Percentiles rank a stretch among this genome's conserved stretches.
Evolutionary conservation across 2,797 vertebrate species (phyloP).

Genomic region (Pitangus sulphuratus): DNA sequence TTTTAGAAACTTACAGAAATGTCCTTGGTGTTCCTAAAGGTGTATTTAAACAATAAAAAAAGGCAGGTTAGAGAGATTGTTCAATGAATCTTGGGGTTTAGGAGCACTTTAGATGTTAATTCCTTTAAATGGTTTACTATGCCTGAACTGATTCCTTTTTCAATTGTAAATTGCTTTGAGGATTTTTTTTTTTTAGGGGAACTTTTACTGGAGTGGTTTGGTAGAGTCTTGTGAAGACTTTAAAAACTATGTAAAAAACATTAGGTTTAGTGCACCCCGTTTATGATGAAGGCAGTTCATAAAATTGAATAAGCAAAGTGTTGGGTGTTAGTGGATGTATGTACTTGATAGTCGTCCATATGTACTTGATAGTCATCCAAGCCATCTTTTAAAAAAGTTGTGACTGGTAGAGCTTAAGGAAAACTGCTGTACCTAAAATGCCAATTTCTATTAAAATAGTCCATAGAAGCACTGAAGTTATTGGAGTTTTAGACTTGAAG

Average conservation of each 20-base stretch:
- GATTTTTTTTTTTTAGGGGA: neutral
- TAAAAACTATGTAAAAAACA: neutral
- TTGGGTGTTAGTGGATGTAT: neutral
- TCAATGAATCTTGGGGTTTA: neutral
- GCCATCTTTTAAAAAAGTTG: neutral
- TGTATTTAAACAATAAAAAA: neutral
- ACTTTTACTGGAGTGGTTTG: neutral
- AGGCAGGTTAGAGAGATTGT: neutral
- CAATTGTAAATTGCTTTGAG: neutral
- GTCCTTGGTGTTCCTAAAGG: neutral
- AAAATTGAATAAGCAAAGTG: neutral
- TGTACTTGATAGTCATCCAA: neutral
- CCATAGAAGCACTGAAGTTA: neutral
- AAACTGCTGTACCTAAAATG: neutral
- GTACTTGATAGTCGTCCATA: neutral
- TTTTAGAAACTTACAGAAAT: neutral
- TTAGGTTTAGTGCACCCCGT: neutral
- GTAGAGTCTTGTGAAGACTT: neutral
- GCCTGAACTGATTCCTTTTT: neutral
- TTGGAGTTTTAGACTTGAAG: neutral
- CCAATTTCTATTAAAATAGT: neutral
- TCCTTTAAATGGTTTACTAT: neutral
- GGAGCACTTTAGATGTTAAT: neutral
- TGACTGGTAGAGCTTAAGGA: neutral
- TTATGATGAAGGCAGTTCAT: neutral